Conservation (phyloP, 2,888 invertebrate genomes). For the Imbricaverruca yamaguchii region DNA sequence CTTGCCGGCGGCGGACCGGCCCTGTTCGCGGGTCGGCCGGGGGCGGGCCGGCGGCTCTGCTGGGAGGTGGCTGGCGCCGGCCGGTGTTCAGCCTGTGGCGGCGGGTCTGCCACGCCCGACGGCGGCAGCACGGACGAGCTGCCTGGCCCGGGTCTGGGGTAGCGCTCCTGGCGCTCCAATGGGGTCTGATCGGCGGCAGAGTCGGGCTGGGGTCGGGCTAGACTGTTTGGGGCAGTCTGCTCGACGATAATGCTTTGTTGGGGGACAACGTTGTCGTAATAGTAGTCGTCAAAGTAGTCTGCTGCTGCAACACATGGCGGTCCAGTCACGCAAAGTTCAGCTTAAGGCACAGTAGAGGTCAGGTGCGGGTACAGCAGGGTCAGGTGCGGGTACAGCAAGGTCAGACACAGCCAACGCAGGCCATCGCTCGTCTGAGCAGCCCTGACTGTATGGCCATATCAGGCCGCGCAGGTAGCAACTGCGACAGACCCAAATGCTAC, state of each 20-base stretch:
- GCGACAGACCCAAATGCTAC: too few species aligned
- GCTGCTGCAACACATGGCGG: neutral
- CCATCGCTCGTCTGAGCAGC: too few species aligned
- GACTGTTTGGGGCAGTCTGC: slow-evolving; percentile 1
- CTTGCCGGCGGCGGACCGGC: neutral
- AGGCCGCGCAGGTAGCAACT: too few species aligned
- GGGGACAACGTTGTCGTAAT: slow-evolving; percentile 4
- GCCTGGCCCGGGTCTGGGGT: neutral
- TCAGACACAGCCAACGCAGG: too few species aligned
- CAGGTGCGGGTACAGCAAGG: neutral
- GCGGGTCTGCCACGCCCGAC: neutral
- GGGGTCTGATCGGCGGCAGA: neutral
- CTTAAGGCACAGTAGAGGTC: neutral
- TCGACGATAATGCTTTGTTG: neutral
- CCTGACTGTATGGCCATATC: too few species aligned
- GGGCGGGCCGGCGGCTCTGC: neutral
- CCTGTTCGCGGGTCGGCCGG: neutral
- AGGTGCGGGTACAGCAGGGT: neutral
- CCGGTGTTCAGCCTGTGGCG: neutral
- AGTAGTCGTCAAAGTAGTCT: neutral
- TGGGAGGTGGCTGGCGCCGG: too few species aligned
- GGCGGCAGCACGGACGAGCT: neutral
- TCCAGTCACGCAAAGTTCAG: neutral
- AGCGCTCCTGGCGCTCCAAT: neutral
- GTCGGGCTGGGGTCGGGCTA: neutral